Base-by-base conservation (phyloP, 53 echinoderm and acorn worm genomes). In the Mesocentrotus franciscanus region DNA sequence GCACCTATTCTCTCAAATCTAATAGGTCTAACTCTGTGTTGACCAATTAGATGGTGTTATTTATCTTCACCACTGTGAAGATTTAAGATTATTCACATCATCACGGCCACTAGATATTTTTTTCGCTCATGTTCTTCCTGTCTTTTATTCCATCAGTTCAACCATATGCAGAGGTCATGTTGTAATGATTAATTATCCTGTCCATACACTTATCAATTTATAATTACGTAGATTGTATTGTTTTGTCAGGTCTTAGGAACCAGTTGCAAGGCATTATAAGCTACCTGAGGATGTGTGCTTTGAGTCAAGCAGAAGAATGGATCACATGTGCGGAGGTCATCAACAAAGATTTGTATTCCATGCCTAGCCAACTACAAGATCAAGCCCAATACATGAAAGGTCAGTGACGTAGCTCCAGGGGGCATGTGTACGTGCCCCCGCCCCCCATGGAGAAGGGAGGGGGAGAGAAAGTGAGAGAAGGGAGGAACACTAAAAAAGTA, bases 341-440 rank as follows among this genome's bases (percentile, higher is more conserved):
- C 35, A 49, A 85, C 14, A 36, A 13, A 85, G 55, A 94, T 5
- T n/a, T 68, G 10, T 24, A 85, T 34, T 85, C 85, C 13, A 68
- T 94, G 2, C 95, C 95, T 33, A 27, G 24, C 10, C n/a, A 94
- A 61, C 29, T 94, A 27, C 68, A 68, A 6, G 85, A 49, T 59
- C 95, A 94, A 18, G 70, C 18, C 55, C 85, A 85, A 29, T 94
- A 94, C 57, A 62, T 94, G 56, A 61, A 27, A 94, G 95, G 95
- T 94, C 64, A 64, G 64, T 64, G 16, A 7, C 6, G 49, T 49
- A 49, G 49, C 49, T 49, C 49, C 49, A 2, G 49, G 49, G 49
- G 49, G 4, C 3, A 49, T 49, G 49, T 49, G 49, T 49, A 7
- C 3, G 49, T 49, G 49, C 3, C 49, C 49, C 49, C 6, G 6